Conservation (phyloP, 2,113 vertebrate genomes). For the Hemibagrus wyckioides region DNA sequence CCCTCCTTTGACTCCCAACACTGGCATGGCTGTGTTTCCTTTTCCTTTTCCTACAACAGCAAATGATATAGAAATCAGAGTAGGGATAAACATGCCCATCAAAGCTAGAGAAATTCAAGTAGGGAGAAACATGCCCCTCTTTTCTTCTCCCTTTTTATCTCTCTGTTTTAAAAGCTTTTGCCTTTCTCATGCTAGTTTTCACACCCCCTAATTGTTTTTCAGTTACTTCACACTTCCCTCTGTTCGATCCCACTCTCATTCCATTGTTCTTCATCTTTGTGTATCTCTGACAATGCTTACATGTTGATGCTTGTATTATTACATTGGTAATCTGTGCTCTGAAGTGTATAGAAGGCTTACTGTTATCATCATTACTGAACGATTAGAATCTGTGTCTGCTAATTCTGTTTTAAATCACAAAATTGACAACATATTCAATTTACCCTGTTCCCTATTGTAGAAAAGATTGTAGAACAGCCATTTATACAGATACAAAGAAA, state of each 20-base stretch:
- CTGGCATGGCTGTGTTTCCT: slow-evolving; percentile 51
- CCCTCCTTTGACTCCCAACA: slow-evolving; percentile 31
- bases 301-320: too few species aligned
- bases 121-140: neutral
- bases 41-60: slow-evolving; percentile 55
- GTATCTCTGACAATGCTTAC: neutral
- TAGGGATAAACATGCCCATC: neutral
- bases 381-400: neutral
- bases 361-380: neutral
- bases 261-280: slow-evolving; percentile 28
- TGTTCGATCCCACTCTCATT: slow-evolving; percentile 32
- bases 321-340: neutral
- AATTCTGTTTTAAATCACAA: too few species aligned
- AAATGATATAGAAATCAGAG: neutral
- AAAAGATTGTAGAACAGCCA: too few species aligned
- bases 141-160: slow-evolving; percentile 7
- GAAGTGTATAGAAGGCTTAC: neutral
- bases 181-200: slow-evolving; percentile 26
- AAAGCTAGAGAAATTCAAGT: neutral
- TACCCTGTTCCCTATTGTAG: too few species aligned
- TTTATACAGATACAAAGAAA: too few species aligned
- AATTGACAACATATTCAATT: too few species aligned
- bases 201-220: slow-evolving; percentile 9
- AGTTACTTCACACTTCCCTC: slow-evolving; percentile 8
- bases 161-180: slow-evolving; percentile 18